phyloP scores from a whole-genome alignment of 2,797 vertebrate species.

The Catostomus latipinnis region DNA sequence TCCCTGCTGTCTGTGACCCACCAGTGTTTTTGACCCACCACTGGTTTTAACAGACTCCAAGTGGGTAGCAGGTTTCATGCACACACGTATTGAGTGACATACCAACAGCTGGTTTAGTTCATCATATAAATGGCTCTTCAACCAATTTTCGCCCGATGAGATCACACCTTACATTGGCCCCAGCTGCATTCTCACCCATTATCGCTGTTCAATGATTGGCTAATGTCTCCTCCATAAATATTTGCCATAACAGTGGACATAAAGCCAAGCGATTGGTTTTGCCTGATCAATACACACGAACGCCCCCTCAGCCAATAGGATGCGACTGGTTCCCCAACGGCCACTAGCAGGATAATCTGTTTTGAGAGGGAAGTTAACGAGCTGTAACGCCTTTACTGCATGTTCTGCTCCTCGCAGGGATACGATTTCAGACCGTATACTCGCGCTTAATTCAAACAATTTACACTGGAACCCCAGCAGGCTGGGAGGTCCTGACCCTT shows the following conservation, averaged over 20 bases:
- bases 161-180: slow-evolving; percentile 49
- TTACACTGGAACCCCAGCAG: slow-evolving; percentile 79
- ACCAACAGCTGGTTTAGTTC: slow-evolving; percentile 45
- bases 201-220: slow-evolving; percentile 58
- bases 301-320: slow-evolving; percentile 59
- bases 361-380: slow-evolving; percentile 67
- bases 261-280: slow-evolving; percentile 67
- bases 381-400: slow-evolving; percentile 64
- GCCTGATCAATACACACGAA: slow-evolving; percentile 65
- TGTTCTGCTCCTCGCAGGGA: slow-evolving; percentile 60
- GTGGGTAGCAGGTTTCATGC: neutral
- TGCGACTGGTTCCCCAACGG: slow-evolving; percentile 53
- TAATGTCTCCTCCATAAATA: slow-evolving; percentile 66
- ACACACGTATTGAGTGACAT: slow-evolving; percentile 29
- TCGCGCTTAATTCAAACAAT: slow-evolving; percentile 88
- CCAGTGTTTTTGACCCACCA: too few relatives aligned
- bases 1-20: too few relatives aligned
- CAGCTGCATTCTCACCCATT: slow-evolving; percentile 58
- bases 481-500: slow-evolving; percentile 78
- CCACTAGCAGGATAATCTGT: slow-evolving; percentile 65
- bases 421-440: slow-evolving; percentile 76
- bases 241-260: slow-evolving; percentile 67
- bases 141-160: slow-evolving; percentile 54
- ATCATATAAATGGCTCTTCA: slow-evolving; percentile 31
- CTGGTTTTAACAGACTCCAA: neutral